Base-by-base conservation (phyloP, 2,888 invertebrate genomes). In the Lithophane socia region DNA sequence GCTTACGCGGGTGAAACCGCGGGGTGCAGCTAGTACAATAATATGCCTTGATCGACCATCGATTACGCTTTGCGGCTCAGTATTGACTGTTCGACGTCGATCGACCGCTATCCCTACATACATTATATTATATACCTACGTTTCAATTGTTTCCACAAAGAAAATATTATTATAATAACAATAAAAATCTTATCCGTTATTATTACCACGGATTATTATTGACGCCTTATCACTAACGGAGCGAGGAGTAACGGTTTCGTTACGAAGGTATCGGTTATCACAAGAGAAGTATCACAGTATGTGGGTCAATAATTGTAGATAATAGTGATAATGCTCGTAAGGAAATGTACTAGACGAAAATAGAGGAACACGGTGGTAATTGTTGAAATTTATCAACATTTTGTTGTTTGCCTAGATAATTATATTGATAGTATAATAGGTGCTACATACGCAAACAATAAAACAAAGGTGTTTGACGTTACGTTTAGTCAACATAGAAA, bases 281-380 rank as follows among this genome's bases (percentile, higher is more conserved):
- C 12, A 68, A 67, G 75, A 84, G 84, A 66, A 18, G 61, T 82
- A 75, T 73, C 76, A 75, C 8, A 29, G 10, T 42, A 84, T 75
- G 80, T 84, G n/a, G 86, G 84, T 83, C 86, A 84, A 73, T n/a
- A 68, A 18, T 68, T 54, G 54, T 42, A 75, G 70, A 84, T 79
- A 44, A 47, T 37, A 37, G 8, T 68, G 84, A 67, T 82, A 82
- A 8, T 66, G 63, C 3, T n/a, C 16, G 47, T 29, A 72, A 79
- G 82, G 84, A 85, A 82, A 82, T 82, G 47, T 84, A 84, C 79
- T 60, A 68, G 75, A 72, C 67, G 18, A 69, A 69, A 64, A 65
- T 79, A 63, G 47, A 58, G 44, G 12, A 8, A 77, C 18, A 44
- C 13, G 3, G 0, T 67, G 16, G 52, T 75, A 13, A 37, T 77